A percentile compares a stretch with the other conserved stretches of the same genome.
phyloP scores from a whole-genome alignment of 2,113 vertebrate species.

The Cottus gobio region DNA sequence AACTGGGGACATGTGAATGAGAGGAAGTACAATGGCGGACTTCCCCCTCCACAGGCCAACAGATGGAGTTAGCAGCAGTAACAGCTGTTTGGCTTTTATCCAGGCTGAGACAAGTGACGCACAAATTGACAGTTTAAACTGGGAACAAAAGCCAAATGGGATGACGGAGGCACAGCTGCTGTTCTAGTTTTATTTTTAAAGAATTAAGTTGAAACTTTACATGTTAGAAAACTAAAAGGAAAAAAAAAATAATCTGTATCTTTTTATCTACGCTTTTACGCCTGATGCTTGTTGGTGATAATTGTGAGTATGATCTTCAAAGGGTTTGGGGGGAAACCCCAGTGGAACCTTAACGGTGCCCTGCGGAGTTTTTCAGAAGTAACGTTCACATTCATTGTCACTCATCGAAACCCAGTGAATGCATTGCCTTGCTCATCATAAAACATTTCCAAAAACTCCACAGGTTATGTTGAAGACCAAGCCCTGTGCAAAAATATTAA shows the following conservation, averaged over 20 bases:
- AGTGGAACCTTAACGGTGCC: neutral
- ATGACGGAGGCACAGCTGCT: constrained; percentile 1
- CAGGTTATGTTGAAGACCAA: neutral
- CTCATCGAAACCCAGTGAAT: neutral
- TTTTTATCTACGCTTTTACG: neutral
- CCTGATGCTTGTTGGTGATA: neutral
- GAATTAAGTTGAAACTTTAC: neutral
- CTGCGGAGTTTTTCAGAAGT: neutral
- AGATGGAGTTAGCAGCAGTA: constrained; percentile 4
- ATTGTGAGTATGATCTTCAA: neutral
- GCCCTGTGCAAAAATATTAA: neutral
- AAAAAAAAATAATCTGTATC: neutral
- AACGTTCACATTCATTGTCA: neutral
- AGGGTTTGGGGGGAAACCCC: neutral
- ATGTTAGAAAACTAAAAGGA: neutral
- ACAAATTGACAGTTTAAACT: constrained; percentile 4
- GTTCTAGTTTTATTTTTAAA: neutral
- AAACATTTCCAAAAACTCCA: neutral
- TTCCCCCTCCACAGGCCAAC: neutral
- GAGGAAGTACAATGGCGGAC: neutral
- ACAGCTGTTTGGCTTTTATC: constrained; percentile 33
- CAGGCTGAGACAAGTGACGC: constrained; percentile 11
- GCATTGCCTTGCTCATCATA: neutral
- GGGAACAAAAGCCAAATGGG: neutral
- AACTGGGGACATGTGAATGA: neutral